phyloP scores from a whole-genome alignment of 2,797 vertebrate genomes.

The Acropternis orthonyx region DNA sequence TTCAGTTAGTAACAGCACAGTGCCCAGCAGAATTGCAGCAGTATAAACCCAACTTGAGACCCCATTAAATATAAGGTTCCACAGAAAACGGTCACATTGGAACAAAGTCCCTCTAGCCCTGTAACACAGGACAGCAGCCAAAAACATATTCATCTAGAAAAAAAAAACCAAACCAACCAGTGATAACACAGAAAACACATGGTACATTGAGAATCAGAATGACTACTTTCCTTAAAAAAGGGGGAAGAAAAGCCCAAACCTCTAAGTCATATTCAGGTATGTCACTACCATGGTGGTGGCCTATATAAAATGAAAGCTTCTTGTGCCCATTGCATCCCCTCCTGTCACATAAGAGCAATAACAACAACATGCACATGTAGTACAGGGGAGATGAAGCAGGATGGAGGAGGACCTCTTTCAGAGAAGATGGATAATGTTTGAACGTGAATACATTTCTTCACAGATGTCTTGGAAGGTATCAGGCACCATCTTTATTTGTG shows the following conservation, averaged over 20 bases:
- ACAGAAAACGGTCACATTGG: fast-evolving
- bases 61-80: background rate
- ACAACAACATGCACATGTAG: background rate
- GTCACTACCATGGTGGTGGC: background rate
- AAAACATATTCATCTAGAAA: background rate
- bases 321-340: background rate
- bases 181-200: background rate
- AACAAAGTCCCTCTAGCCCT: background rate
- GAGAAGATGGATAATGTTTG: background rate
- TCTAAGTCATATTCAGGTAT: background rate
- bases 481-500: background rate
- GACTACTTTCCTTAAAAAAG: background rate
- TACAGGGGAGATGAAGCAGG: background rate
- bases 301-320: background rate
- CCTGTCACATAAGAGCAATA: background rate
- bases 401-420: background rate
- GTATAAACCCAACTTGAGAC: background rate
- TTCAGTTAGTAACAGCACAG: background rate
- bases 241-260: fast-evolving
- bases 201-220: background rate
- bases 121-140: background rate
- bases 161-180: background rate
- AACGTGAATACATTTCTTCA: background rate
- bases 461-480: background rate
- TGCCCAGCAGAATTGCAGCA: background rate